A percentile compares a stretch with the other conserved stretches of the same genome.
Conservation (phyloP, 2,797 vertebrate species). For the Pipistrellus pygmaeus region DNA sequence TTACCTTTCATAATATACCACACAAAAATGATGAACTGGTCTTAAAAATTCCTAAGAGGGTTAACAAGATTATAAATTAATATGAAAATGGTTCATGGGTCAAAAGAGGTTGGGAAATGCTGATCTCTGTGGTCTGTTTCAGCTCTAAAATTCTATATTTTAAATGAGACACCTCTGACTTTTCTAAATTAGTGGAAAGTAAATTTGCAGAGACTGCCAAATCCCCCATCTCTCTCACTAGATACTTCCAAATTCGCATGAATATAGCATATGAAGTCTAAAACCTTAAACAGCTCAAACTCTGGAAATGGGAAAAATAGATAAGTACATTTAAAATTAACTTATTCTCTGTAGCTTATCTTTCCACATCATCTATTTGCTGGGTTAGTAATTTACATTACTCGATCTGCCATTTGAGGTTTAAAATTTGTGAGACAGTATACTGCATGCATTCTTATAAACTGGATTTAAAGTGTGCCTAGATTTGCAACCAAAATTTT, state of each 20-base stretch:
- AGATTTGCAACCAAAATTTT: slow-evolving; percentile 45
- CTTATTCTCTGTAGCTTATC: not conserved
- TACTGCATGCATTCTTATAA: not conserved
- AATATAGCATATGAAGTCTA: not conserved
- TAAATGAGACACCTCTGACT: slow-evolving; percentile 76
- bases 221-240: not conserved
- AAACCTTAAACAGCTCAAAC: slow-evolving; percentile 49
- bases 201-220: slow-evolving; percentile 56
- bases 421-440: not conserved
- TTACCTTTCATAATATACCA: slow-evolving; percentile 69
- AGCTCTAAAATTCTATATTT: slow-evolving; percentile 72
- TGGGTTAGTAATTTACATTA: slow-evolving; percentile 2
- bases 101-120: slow-evolving; percentile 68
- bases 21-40: slow-evolving; percentile 77
- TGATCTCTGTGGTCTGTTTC: slow-evolving; percentile 68
- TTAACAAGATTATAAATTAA: slow-evolving; percentile 75
- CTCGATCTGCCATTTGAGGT: not conserved
- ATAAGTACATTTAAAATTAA: slow-evolving; percentile 62
- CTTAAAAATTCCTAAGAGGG: slow-evolving; percentile 72
- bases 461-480: slow-evolving; percentile 48
- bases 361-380: slow-evolving; percentile 22
- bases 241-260: not conserved
- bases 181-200: slow-evolving; percentile 70
- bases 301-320: not conserved
- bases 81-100: slow-evolving; percentile 67